Evolutionary conservation across 1,140 invertebrate species (phyloP), one percentile per base, ranked within the genome.

Genomic region (Berghia stephanieae): DNA sequence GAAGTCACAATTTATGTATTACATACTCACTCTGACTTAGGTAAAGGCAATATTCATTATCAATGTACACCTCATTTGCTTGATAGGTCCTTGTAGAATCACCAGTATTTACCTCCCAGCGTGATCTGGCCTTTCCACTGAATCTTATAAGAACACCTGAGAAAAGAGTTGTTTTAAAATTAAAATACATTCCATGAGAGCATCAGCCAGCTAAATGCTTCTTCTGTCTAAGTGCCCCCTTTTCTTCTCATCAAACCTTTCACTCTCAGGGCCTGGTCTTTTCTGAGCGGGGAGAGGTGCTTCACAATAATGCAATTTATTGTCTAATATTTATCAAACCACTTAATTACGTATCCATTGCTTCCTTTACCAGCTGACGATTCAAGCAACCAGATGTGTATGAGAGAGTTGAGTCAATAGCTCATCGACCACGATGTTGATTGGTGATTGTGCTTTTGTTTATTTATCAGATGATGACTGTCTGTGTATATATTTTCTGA

Each of bases 31-130:
- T 42, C 43, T 70, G 68, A 18, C 69, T 40, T 49, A 46, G 73
- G 44, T 77, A 84, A 5, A 84, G 60, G 0, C 72, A 31, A 27
- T 82, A 60, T 55, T 76, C 79, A 31, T 80, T 77, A 75, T 83
- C 77, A 21, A 84, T 80, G 70, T 84, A 84, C 3, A 75, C 73
- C 75, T 84, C 83, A 42, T 78, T 71, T 2, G 79, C 83, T 40
- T 79, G 79, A 60, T 84, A 84, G 43, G 79, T 74, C 44, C 80
- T 83, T 31, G 77, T 80, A 52, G 55, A 77, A 40, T 80, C 77
- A 13, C 82, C 82, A 66, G 80, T 71, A 38, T 75, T 75, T 3
- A 81, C 80, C 67, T 81, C 80, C 83, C 83, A 84, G 1, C 67
- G 78, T n/a, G 83, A 78, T 66, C 82, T 84, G 44, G 78, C 80